These are phyloP conservation scores for Phorcus lineatus DNA, from an alignment of 2,888 invertebrate species.

Conservation along the genomic window DNA sequence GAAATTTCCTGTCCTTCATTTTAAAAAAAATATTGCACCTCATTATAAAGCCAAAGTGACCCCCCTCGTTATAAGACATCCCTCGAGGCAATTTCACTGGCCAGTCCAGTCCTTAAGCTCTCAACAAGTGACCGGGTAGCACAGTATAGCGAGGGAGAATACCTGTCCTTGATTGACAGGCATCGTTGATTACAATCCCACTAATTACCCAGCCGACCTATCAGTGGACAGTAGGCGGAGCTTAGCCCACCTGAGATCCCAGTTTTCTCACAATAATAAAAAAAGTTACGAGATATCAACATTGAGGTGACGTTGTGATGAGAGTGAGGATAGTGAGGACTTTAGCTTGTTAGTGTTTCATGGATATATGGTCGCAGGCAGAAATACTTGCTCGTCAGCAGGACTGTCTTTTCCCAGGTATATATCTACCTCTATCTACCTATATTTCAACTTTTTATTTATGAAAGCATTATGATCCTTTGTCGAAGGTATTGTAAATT, in stretches of 20 bases:
- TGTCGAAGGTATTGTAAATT: background rate
- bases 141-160: background rate
- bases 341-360: background rate
- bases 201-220: constrained; percentile 8
- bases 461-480: background rate
- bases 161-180: constrained; percentile 12
- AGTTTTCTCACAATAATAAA: constrained; percentile 13
- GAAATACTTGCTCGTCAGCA: background rate
- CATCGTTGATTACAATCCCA: constrained; percentile 9
- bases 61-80: background rate
- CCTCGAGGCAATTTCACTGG: background rate
- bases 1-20: no score
- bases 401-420: background rate
- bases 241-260: background rate
- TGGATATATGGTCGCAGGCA: constrained; percentile 15
- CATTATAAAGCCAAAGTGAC: background rate
- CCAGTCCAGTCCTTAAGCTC: background rate
- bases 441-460: background rate
- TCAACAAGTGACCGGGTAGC: background rate
- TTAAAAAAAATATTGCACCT: background rate
- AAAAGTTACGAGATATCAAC: constrained; percentile 17
- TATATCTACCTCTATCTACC: background rate
- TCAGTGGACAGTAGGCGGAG: background rate
- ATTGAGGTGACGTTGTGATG: background rate
- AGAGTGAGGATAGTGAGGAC: background rate